Evolutionary conservation across 2,797 vertebrate genomes (phyloP), one percentile per base, ranked within the genome.

Genomic region (Enteromius treurensis): DNA sequence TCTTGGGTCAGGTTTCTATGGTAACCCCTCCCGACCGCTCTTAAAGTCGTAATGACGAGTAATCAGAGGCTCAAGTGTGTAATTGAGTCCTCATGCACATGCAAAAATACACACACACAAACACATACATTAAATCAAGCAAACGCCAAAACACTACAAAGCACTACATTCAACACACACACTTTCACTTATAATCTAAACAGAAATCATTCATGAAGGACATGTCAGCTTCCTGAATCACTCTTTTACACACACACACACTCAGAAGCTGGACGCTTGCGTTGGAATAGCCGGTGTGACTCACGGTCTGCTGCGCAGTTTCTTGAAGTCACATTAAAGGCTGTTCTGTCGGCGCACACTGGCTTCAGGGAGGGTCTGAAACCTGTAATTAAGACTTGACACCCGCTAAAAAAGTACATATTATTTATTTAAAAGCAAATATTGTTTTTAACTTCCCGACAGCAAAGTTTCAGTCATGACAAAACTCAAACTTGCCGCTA

Each of bases 1-100:
- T 86, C 71, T 42, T 15, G 78, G 85, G 88, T 89, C 83, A 77
- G 11, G 85, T 92, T 91, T 86, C 88, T 83, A 90, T 89, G 87
- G 81, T 49, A 89, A 91, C 86, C 34, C 49, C 60, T 81, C 68
- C 71, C 73, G 37, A 85, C 62, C 67, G 84, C 67, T 84, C 71
- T 88, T 90, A 87, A 71, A 86, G 37, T 77, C 81, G 80, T 83
- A 89, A 84, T 86, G 85, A 88, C 84, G 84, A 84, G 87, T 65
- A 80, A 65, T 89, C 76, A 42, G 76, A 77, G 68, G 69, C 69
- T 79, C 19, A 87, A 84, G 80, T 29, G 79, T 85, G 87, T 87
- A 89, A 89, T 80, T 82, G 85, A 79, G 81, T 71, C 60, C 73
- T 77, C 78, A 78, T n/a, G 71, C 32, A 67, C 60, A 75, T 67